Base-by-base conservation (phyloP, 2,797 vertebrate species). In the Neostethus bicornis region DNA sequence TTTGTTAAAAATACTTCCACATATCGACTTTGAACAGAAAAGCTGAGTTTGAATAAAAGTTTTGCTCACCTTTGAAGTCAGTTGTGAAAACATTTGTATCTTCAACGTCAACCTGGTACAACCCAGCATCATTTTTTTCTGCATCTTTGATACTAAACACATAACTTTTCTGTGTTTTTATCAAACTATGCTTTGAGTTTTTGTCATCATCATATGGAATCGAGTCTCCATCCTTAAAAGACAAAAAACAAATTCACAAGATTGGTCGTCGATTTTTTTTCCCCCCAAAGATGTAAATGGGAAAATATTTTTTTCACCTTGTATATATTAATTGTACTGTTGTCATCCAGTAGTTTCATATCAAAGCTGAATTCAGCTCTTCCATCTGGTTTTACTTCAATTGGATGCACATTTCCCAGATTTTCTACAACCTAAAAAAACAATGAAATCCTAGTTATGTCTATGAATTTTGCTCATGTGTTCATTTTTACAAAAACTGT, bases 91-190 rank as follows among this genome's bases (percentile, higher is more conserved):
- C 39, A 34, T 91, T 94, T 2, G 87, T 64, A 0, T 95, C 92
- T 41, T 95, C 94, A 71, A 96, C 92, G 73, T 91, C 91, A 75
- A 97, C 83, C 80, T 96, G 94, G 74, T 96, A 96, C 12, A 96
- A 46, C 1, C 95, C 96, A 2, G 94, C 93, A 12, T 98, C 96
- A 45, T 95, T 93, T 0, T 86, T 90, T 19, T 75, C 67, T 75
- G 90, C 86, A 17, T 95, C 86, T 0, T 86, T 93, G 73, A 96
- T 82, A 25, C 78, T 92, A 83, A 97, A 97, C 32, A 70, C 24
- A 32, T 90, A 92, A 17, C 81, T 94, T 5, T 83, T 91, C 4
- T 93, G 95, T 17, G 59, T 68, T 51, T 70, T 81, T 61, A 88
- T 85, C 37, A 96, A 81, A 52, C 75, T 87, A 53, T 91, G 81